These are phyloP conservation scores for Coryphaenoides rupestris DNA, from an alignment of 2,113 vertebrate genomes.

Conservation along the genomic window DNA sequence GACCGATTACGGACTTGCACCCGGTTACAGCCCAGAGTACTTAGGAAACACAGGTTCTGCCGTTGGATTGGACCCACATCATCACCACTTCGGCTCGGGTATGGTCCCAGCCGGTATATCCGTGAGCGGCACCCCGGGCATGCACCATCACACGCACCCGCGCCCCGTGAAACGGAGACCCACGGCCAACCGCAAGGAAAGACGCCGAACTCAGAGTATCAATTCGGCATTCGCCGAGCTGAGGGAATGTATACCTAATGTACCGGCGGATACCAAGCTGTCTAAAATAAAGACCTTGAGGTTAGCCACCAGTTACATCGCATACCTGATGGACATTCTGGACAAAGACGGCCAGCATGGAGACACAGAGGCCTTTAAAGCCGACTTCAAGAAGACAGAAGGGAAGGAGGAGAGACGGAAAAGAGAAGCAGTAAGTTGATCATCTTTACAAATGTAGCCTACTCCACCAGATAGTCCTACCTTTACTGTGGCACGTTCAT, in stretches of 20 bases:
- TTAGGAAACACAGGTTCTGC: conserved; percentile 53
- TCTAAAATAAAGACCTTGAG: conserved; percentile 97
- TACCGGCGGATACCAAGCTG: conserved; percentile 95
- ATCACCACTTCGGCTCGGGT: conserved; percentile 78
- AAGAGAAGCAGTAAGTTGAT: conserved; percentile 88
- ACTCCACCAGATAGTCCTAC: too few relatives aligned
- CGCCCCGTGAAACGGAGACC: conserved; percentile 87
- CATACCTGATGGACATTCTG: conserved; percentile 99
- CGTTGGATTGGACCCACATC: conserved; percentile 44
- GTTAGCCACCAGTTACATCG: conserved; percentile 98
- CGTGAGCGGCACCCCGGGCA: conserved; percentile 75
- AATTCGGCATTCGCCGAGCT: conserved; percentile 98
- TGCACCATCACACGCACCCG: conserved; percentile 58
- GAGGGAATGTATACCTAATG: conserved; percentile 95
- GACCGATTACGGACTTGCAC: conserved; percentile 90
- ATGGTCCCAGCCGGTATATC: conserved; percentile 76
- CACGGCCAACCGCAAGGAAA: conserved; percentile 95
- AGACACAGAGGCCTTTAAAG: conserved; percentile 97
- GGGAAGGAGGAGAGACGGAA: conserved; percentile 92
- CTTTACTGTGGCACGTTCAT: too few relatives aligned
- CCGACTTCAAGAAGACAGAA: conserved; percentile 95
- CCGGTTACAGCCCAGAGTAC: conserved; percentile 92
- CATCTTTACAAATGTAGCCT: too few relatives aligned
- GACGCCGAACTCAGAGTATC: conserved; percentile 98
- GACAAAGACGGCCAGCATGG: conserved; percentile 95